Evolutionary conservation across 2,797 vertebrate species (phyloP), one percentile per base, ranked within the genome.

Genomic region (Phalloptychus januarius): DNA sequence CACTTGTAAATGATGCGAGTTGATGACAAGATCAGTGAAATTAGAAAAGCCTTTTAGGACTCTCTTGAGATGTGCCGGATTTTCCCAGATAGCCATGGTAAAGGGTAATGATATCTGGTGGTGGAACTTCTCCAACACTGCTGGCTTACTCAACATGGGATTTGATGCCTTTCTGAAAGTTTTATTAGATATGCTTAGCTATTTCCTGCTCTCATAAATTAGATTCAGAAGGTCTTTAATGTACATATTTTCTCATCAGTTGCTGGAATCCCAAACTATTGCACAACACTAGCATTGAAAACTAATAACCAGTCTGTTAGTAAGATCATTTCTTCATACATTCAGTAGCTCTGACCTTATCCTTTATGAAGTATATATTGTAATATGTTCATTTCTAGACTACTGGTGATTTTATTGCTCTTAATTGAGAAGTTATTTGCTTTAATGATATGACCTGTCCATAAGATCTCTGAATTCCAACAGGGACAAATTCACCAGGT

Each of bases 21-120:
- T 1, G 74, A 80, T 88, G 88, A 87, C 80, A 85, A 65, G 38
- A 78, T 84, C 72, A 70, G 75, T 77, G 77, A 76, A 78, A 82
- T 77, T 82, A 45, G 58, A 78, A 33, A 82, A 77, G 71, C 54
- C 83, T 86, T 84, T 88, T 77, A 76, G 33, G 58, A 75, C 2
- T 1, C 79, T 85, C 72, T 61, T 38, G 79, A 85, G 79, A 83
- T 65, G 65, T 42, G 36, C 38, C 50, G 56, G 31, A 77, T 87
- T 71, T 83, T 82, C 44, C 81, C 42, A 74, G n/a, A 70, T 75
- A 65, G 73, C 83, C 71, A 79, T 45, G 5, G 23, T 58, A 72
- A 40, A 63, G n/a, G 28, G 80, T 75, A 58, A 75, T 71, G 54
- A 65, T 54, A 71, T 80, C 42, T 73, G n/a, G 76, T 25, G 33